phyloP scores from a whole-genome alignment of 2,797 vertebrate genomes.

The Pseudopleuronectes americanus region DNA sequence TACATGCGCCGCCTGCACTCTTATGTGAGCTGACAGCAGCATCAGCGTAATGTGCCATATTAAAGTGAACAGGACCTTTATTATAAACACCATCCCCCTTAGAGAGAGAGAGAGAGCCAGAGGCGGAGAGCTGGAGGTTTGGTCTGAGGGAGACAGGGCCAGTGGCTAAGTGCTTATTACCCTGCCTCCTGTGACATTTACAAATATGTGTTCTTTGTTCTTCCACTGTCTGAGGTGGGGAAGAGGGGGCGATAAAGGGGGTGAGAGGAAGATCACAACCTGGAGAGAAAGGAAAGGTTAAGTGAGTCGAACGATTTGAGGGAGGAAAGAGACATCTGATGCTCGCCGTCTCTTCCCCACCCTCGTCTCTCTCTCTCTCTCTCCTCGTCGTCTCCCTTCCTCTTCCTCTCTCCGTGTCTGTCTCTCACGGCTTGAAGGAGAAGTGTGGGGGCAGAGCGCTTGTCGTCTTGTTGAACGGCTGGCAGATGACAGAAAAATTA shows the following conservation, averaged over 20 bases:
- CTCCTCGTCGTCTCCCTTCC: slow-evolving; percentile 52
- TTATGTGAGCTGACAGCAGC: slow-evolving; percentile 88
- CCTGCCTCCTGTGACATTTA: slow-evolving; percentile 73
- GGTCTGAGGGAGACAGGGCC: slow-evolving; percentile 63
- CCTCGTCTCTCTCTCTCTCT: slow-evolving; percentile 24
- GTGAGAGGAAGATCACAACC: slow-evolving; percentile 65
- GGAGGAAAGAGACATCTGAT: slow-evolving; percentile 66
- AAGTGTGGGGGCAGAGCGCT: slow-evolving; percentile 81
- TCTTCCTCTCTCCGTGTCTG: slow-evolving; percentile 64
- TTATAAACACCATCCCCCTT: slow-evolving; percentile 86
- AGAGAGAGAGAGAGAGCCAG: slow-evolving; percentile 52
- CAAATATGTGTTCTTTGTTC: slow-evolving; percentile 76
- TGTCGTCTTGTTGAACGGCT: slow-evolving; percentile 87
- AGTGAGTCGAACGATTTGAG: slow-evolving; percentile 69
- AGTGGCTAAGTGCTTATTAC: slow-evolving; percentile 79
- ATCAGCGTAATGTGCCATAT: slow-evolving; percentile 91
- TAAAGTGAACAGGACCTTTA: slow-evolving; percentile 93
- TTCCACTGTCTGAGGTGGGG: slow-evolving; percentile 59
- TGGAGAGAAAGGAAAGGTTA: slow-evolving; percentile 71
- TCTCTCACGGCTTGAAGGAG: slow-evolving; percentile 74
- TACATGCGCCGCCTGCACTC: slow-evolving; percentile 25
- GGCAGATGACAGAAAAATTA: slow-evolving; percentile 90
- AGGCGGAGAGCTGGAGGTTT: slow-evolving; percentile 63
- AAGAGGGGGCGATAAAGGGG: slow-evolving; percentile 42
- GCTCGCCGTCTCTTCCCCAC: slow-evolving; percentile 47